Evolutionary conservation across 1,140 invertebrate species (phyloP).

Genomic region (Bombyx mori): ASM3026992v2 NC_085120.1:4227001-4227500

Average conservation of each 20-base stretch:
- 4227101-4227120: constrained; percentile 96
- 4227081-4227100: constrained; percentile 95
- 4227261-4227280: constrained; percentile 76
- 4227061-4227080: constrained; percentile 75
- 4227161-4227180: constrained; percentile 97
- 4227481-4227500: no score
- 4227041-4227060: no score
- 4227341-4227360: no score
- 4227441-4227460: no score
- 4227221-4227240: constrained; percentile 98
- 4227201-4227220: constrained; percentile 98
- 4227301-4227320: constrained; percentile 46
- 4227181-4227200: constrained; percentile 96
- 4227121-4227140: constrained; percentile 99
- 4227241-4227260: constrained; percentile 88
- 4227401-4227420: no score
- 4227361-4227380: no score
- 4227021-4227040: no score
- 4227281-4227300: constrained; percentile 67
- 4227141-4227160: constrained; percentile 95
- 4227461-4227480: no score
- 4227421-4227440: no score
- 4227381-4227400: no score
- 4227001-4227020: no score
- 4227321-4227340: not conserved